Evolutionary conservation across 1,140 invertebrate genomes (phyloP).

Genomic region (Galendromus occidentalis): DNA sequence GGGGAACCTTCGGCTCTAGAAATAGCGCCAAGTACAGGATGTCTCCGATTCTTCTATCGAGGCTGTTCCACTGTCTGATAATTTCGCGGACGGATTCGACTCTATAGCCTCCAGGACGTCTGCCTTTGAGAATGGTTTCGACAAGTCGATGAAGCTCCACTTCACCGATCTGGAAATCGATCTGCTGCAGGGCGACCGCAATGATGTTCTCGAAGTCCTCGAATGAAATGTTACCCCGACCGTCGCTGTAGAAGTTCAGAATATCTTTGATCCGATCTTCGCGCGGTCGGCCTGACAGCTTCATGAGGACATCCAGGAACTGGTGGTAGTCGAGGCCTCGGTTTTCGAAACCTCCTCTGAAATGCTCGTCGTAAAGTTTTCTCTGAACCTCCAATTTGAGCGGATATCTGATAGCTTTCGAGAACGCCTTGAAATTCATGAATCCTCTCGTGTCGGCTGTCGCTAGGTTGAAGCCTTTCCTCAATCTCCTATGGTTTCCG

Average conservation of each 20-base stretch:
- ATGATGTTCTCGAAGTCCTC: not conserved
- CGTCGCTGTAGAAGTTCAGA: not conserved
- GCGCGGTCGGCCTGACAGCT: not conserved
- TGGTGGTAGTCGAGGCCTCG: too few relatives aligned
- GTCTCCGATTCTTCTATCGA: not conserved
- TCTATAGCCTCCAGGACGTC: not conserved
- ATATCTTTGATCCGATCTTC: not conserved
- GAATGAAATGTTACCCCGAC: not conserved
- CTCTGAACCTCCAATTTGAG: not conserved
- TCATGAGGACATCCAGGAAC: too few relatives aligned
- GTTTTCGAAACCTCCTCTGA: not conserved
- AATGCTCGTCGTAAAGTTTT: not conserved
- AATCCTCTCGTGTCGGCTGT: too few relatives aligned
- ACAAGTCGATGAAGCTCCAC: not conserved
- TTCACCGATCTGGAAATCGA: not conserved
- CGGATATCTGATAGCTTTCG: not conserved
- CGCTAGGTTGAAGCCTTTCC: too few relatives aligned
- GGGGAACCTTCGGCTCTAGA: not conserved
- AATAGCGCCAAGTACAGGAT: not conserved
- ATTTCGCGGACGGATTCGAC: not conserved
- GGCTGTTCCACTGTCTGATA: not conserved
- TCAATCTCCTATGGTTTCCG: too few relatives aligned
- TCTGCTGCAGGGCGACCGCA: not conserved
- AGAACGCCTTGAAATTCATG: not conserved
- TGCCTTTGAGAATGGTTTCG: not conserved